A percentile compares a stretch with the other conserved stretches of the same genome.
Conservation (phyloP, 1,140 invertebrate genomes). For the Trialeurodes vaporariorum region DNA sequence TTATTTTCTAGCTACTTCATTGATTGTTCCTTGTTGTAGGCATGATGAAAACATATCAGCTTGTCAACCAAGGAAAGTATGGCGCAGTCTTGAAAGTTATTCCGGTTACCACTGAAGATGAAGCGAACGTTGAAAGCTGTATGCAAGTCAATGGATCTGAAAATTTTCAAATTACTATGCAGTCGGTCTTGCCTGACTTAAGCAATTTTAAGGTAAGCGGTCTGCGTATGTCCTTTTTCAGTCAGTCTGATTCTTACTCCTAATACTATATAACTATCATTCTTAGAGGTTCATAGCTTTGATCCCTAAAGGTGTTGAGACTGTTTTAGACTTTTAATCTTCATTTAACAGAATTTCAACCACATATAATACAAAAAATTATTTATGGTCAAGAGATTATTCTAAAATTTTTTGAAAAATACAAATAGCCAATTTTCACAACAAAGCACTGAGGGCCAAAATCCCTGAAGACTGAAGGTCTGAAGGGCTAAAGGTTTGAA, state of each 20-base stretch:
- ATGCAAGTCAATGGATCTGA: conserved; percentile 70
- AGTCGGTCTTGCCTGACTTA: conserved; percentile 72
- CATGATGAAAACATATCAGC: conserved; percentile 80
- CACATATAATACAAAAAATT: too few relatives aligned
- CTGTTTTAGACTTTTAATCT: too few relatives aligned
- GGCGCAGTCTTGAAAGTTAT: conserved; percentile 74
- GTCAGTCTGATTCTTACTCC: not conserved
- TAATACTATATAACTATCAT: conserved; percentile 1
- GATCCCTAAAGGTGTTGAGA: not conserved
- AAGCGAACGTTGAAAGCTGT: conserved; percentile 60
- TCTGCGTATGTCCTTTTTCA: too few relatives aligned
- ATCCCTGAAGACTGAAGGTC: too few relatives aligned
- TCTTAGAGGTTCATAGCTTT: not conserved
- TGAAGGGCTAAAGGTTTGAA: too few relatives aligned
- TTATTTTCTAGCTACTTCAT: not conserved
- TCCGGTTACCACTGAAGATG: conserved; percentile 65
- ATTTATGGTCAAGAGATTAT: too few relatives aligned
- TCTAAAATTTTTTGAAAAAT: too few relatives aligned
- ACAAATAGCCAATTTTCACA: too few relatives aligned
- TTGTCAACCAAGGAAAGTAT: conserved; percentile 46
- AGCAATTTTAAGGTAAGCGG: conserved; percentile 58
- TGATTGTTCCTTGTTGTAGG: conserved; percentile 35
- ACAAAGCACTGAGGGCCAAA: too few relatives aligned
- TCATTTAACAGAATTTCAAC: too few relatives aligned
- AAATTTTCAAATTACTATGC: conserved; percentile 48